Conservation (phyloP, 2,888 invertebrate species). For the Oxytorus armatus region DNA sequence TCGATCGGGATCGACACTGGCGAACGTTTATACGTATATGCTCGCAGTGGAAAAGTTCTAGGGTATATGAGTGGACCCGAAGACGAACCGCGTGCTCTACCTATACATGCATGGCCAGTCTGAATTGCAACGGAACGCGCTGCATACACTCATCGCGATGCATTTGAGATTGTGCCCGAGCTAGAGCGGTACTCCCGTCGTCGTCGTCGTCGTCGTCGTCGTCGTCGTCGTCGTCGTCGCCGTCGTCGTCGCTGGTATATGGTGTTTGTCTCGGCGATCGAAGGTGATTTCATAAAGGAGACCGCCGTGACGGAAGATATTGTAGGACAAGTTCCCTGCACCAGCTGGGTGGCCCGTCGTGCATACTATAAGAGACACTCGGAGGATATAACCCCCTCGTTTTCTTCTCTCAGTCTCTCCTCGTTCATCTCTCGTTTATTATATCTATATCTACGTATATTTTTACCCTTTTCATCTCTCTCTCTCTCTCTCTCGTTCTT, state of each 20-base stretch:
- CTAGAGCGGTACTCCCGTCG: slow-evolving; percentile 63
- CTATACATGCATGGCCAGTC: not conserved
- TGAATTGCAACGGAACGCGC: not conserved
- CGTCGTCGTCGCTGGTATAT: slow-evolving; percentile 63
- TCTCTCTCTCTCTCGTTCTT: no score
- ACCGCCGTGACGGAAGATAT: slow-evolving; percentile 84
- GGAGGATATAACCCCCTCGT: slow-evolving; percentile 62
- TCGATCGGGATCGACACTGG: no score
- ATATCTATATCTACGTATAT: not conserved
- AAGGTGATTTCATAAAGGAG: slow-evolving; percentile 83
- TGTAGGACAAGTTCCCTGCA: slow-evolving; percentile 82
- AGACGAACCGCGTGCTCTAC: slow-evolving; percentile 17
- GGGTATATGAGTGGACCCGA: slow-evolving; percentile 3
- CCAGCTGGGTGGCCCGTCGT: slow-evolving; percentile 81
- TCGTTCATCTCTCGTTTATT: slow-evolving; percentile 20
- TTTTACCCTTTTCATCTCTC: slow-evolving; percentile 4
- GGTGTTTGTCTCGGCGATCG: slow-evolving; percentile 75
- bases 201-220: slow-evolving; percentile 52
- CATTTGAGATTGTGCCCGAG: slow-evolving; percentile 58
- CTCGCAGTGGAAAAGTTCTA: not conserved
- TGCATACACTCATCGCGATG: slow-evolving; percentile 19
- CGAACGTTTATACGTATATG: no score
- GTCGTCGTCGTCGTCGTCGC: slow-evolving; percentile 49
- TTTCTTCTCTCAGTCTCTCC: slow-evolving; percentile 30
- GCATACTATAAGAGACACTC: slow-evolving; percentile 68